These are phyloP conservation scores for Clarias magur DNA, from an alignment of 2,113 vertebrate genomes.

Conservation along the genomic window DNA sequence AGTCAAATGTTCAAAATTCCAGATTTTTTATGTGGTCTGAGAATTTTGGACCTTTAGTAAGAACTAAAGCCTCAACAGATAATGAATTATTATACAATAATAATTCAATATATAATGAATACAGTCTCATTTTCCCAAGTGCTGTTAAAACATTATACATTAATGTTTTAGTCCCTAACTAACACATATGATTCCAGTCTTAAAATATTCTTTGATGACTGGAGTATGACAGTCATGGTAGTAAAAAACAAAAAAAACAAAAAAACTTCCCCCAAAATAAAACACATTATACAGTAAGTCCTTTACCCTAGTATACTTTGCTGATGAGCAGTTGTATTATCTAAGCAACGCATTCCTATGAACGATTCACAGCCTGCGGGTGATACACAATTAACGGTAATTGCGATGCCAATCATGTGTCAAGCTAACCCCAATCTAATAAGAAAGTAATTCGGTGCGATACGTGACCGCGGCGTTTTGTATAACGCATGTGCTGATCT, in stretches of 20 bases:
- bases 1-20: too few relatives aligned
- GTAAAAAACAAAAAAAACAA: not conserved
- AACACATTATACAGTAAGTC: not conserved
- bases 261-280: not conserved
- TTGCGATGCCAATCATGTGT: slow-evolving; percentile 24
- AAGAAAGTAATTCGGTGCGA: slow-evolving; percentile 25
- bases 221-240: not conserved
- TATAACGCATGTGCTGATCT: not conserved
- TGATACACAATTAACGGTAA: not conserved
- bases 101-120: too few relatives aligned
- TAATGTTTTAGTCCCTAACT: not conserved
- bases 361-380: not conserved
- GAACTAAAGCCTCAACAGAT: not conserved
- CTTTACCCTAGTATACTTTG: not conserved
- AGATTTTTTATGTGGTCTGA: not conserved
- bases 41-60: not conserved
- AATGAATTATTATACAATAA: too few relatives aligned
- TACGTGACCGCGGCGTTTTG: not conserved
- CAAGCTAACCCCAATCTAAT: slow-evolving; percentile 3
- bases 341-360: slow-evolving; percentile 5
- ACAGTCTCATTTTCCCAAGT: not conserved
- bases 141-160: not conserved
- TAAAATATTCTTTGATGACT: not conserved
- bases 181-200: not conserved
- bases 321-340: not conserved